Conservation (phyloP, 2,797 vertebrate species). For the Propithecus perrieri region DNA sequence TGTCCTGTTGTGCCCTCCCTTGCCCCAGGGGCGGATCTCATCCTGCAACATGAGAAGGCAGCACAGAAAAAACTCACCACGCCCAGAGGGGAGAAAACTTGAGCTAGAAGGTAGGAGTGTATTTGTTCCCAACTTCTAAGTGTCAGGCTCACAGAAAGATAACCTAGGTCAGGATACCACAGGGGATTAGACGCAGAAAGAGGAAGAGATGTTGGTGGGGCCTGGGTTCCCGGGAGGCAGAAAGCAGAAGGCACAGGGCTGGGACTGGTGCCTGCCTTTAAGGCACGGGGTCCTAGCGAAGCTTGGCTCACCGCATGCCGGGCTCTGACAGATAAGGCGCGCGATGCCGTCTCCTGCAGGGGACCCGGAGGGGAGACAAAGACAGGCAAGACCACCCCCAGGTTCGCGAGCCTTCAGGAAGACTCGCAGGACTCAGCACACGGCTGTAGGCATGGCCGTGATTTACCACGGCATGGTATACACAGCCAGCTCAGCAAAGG, state of each 20-base stretch:
- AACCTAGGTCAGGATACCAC: neutral
- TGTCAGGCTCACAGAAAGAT: neutral
- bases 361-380: neutral
- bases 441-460: fast-evolving
- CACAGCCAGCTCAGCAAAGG: neutral
- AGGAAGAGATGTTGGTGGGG: neutral
- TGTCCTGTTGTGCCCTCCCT: neutral
- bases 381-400: neutral
- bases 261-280: neutral
- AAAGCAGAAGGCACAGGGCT: neutral
- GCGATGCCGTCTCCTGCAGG: neutral
- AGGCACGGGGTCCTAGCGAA: neutral
- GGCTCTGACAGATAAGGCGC: neutral
- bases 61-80: neutral
- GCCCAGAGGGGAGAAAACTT: neutral
- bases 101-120: neutral
- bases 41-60: neutral
- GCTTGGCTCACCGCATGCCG: neutral
- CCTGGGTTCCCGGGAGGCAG: neutral
- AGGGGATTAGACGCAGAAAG: neutral
- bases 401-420: neutral
- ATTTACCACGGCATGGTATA: neutral
- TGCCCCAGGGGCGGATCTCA: no score
- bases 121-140: neutral
- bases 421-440: no score